These are phyloP conservation scores for Oreocharis arfaki DNA, from an alignment of 2,113 vertebrate genomes.

Conservation along the genomic window DNA sequence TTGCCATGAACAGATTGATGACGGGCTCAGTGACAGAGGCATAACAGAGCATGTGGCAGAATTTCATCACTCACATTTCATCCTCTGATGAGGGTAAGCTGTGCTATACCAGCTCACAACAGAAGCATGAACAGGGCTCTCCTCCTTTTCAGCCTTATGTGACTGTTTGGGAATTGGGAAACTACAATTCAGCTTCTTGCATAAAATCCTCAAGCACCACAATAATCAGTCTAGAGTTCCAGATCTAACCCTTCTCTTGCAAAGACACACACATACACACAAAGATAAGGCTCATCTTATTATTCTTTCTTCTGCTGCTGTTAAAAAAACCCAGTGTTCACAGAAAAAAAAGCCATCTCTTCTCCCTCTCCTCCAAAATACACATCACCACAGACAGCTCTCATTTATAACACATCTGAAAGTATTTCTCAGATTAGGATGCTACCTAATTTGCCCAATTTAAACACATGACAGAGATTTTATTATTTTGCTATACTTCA, in stretches of 20 bases:
- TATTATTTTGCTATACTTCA: background rate
- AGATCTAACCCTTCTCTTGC: background rate
- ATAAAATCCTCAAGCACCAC: background rate
- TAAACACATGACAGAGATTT: background rate
- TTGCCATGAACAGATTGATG: background rate
- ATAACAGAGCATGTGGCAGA: background rate
- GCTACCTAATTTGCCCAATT: background rate
- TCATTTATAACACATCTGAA: background rate
- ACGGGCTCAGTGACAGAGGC: background rate
- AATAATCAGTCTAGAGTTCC: background rate
- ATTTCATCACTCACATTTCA: background rate
- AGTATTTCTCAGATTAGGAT: background rate
- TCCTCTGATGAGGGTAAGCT: background rate
- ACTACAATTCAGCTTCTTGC: background rate
- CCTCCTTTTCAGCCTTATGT: background rate
- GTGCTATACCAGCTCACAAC: background rate
- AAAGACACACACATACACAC: background rate
- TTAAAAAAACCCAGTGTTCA: background rate
- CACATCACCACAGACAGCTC: background rate
- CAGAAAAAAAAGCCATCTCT: background rate
- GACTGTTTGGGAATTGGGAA: background rate
- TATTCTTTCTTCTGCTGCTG: background rate
- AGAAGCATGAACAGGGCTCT: background rate
- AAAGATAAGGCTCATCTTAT: background rate
- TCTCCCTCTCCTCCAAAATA: background rate